Percentiles rank a stretch among this genome's conserved stretches.
Conservation (phyloP, 1,140 invertebrate species). For the Galleria mellonella region DNA sequence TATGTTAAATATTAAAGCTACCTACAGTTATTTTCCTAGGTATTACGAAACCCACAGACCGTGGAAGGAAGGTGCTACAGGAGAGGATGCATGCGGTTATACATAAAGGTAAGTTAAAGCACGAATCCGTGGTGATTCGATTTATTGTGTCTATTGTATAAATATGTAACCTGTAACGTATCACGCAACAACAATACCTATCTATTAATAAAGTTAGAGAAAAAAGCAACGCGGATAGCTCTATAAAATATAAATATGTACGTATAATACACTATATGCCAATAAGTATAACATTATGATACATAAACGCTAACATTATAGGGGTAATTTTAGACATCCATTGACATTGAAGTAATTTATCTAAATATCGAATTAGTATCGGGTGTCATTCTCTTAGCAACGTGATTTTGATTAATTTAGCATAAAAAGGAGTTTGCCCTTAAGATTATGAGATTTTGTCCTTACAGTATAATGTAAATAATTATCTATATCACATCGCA, state of each 20-base stretch:
- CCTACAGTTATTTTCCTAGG: constrained; percentile 17
- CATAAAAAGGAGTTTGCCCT: constrained; percentile 27
- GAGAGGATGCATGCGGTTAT: constrained; percentile 60
- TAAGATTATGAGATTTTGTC: constrained; percentile 55
- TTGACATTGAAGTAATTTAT: constrained; percentile 42
- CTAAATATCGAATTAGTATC: constrained; percentile 31
- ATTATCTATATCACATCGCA: constrained; percentile 59
- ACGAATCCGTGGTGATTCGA: constrained; percentile 26
- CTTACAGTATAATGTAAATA: constrained; percentile 44
- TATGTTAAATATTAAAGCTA: constrained; percentile 36
- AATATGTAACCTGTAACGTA: neutral
- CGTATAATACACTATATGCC: constrained; percentile 19
- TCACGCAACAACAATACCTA: neutral
- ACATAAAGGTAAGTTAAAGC: constrained; percentile 28
- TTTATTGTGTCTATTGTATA: neutral
- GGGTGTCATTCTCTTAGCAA: constrained; percentile 45
- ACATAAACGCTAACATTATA: constrained; percentile 6
- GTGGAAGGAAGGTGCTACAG: constrained; percentile 30
- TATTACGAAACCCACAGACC: constrained; percentile 30
- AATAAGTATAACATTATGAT: constrained; percentile 14
- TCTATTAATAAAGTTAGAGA: too few species aligned
- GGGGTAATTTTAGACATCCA: constrained; percentile 51
- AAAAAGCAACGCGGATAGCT: too few species aligned
- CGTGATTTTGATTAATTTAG: constrained; percentile 22
- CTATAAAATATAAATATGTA: constrained; percentile 12